Evolutionary conservation across 2,888 invertebrate genomes (phyloP), one percentile per base, ranked within the genome.

Genomic region (Clivina fossor): DNA sequence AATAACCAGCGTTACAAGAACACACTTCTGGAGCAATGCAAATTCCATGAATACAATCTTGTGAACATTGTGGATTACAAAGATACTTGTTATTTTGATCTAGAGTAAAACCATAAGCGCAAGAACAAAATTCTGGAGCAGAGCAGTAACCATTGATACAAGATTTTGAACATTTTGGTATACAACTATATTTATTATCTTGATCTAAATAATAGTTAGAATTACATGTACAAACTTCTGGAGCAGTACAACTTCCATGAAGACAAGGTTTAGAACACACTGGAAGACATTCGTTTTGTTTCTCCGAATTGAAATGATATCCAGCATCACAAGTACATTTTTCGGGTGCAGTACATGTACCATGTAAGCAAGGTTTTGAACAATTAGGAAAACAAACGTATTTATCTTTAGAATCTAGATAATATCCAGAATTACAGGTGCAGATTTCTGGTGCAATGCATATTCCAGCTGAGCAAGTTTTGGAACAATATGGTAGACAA

Each of bases 371-470:
- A 11, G 35, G 18, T 8, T 30, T 26, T 7, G 35, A 9, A 33
- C 60, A 60, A 9, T 15, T 11, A 8, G 51, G 41, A 1, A 41
- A 4, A 22, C 41, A 41, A n/a, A 30, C 30, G 22, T 38, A 41
- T 11, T 35, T 26, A 32, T 76, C 74, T 1, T 63, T 62, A 13
- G 58, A 71, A 59, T 81, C 80, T 20, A 65, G 53, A 1, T 73
- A 61, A 53, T 78, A 81, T 32, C 82, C 82, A n/a, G 71, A 58
- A 48, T 78, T 76, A 59, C 82, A 82, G 2, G 60, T 59, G 50
- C 74, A 72, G 4, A 43, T 60, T 13, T 69, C 64, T 0, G 71
- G 71, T 1, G 63, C 64, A 1, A 61, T 62, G 48, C 73, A 73
- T 7, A 56, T 44, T 9, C 72, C 72, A 38, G 71, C 61, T 3